Base-by-base conservation (phyloP, 2,888 invertebrate species). In the Dynastes grantii region DNA sequence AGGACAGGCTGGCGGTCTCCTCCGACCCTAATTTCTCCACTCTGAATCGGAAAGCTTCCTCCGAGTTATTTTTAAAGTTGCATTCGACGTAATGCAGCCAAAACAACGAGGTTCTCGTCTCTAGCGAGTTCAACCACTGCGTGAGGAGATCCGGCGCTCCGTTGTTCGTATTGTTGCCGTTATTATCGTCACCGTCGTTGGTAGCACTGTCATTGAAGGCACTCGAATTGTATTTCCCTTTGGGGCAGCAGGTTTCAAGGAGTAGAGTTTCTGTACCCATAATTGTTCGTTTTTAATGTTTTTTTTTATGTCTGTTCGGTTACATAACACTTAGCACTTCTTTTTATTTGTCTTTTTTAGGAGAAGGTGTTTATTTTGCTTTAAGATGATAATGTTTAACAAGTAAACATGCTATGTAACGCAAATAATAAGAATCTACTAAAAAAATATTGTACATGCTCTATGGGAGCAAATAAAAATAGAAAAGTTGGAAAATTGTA, bases 51-150 rank as follows among this genome's bases (percentile, higher is more conserved):
- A 71, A 77, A 49, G 79, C 79, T 53, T 79, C 80, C 32, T 77
- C 80, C 45, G 61, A 63, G 68, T 79, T 81, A 45, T 80, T 76
- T 67, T 79, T 79, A 58, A 80, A 79, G 58, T 84, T 85, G 76
- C 85, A 85, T 78, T 86, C 86, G 53, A 86, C 78, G 80, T 88
- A 88, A 77, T 86, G 87, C 75, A 88, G 79, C 88, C 88, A 88
- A 81, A 88, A 88, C 45, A 88, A 76, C 49, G 87, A 87, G 5
- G 88, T 88, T 22, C 86, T 84, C 61, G 85, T 85, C 80, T 89
- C 88, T 79, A 88, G 77, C 5, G 88, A 87, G 79, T 85, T 85
- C 78, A 89, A 82, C 88, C 88, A 88, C 65, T 88, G 85, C 58
- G 86, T 85, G 65, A 88, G 78, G 55, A 88, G 70, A 67, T 85